Conservation (phyloP, 2,888 invertebrate species). For the Protodeltote pygarga region DNA sequence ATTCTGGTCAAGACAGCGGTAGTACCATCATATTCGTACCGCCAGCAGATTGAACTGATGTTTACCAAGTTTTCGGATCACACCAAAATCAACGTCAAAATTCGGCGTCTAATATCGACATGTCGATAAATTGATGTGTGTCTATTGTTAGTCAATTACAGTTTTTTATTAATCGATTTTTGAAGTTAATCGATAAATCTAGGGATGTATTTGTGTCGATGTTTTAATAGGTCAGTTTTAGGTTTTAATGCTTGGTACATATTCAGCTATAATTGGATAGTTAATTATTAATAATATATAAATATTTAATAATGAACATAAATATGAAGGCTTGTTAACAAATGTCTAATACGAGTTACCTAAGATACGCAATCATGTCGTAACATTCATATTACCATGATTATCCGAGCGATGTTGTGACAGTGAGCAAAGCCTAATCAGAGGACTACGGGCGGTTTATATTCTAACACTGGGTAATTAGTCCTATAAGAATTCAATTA, state of each 20-base stretch:
- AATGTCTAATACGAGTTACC: too few relatives aligned
- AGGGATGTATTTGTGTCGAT: slow-evolving; percentile 27
- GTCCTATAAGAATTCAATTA: too few relatives aligned
- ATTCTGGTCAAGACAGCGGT: slow-evolving; percentile 73
- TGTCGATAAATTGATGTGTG: slow-evolving; percentile 21
- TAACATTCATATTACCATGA: too few relatives aligned
- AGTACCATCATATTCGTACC: slow-evolving; percentile 81
- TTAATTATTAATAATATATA: slow-evolving; percentile 2
- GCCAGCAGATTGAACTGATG: slow-evolving; percentile 74
- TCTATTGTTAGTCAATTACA: too few relatives aligned
- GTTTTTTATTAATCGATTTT: slow-evolving; percentile 21
- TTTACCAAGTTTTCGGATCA: slow-evolving; percentile 3
- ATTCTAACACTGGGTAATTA: too few relatives aligned
- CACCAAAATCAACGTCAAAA: slow-evolving; percentile 21
- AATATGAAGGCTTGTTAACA: too few relatives aligned
- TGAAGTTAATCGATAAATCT: slow-evolving; percentile 16
- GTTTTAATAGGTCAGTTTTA: slow-evolving; percentile 23
- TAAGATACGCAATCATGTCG: too few relatives aligned
- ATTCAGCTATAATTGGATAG: slow-evolving; percentile 6
- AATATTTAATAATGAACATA: neutral
- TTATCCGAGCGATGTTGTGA: too few relatives aligned
- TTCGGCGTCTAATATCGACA: slow-evolving; percentile 20
- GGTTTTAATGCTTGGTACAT: slow-evolving; percentile 7
- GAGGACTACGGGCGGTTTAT: too few relatives aligned
- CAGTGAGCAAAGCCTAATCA: too few relatives aligned